Evolutionary conservation across 2,888 invertebrate species (phyloP).

Genomic region (Drosophila setosimentum): DNA sequence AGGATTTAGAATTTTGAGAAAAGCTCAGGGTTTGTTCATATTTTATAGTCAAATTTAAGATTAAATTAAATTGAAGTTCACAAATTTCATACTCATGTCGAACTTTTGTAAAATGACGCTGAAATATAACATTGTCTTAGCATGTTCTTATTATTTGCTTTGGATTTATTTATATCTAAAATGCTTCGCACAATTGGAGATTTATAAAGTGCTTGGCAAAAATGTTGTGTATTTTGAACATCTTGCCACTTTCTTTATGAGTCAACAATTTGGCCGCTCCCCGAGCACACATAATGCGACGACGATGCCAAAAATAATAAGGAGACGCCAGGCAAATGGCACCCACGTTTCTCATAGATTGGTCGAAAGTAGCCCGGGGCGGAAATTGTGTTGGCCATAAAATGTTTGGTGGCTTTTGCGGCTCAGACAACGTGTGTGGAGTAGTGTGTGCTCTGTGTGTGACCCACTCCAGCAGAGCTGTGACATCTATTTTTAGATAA

Average conservation of each 20-base stretch:
- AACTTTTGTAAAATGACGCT: not conserved
- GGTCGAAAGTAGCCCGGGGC: constrained; percentile 40
- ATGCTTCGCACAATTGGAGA: not conserved
- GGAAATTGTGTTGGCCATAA: constrained; percentile 65
- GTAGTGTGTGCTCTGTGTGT: not conserved
- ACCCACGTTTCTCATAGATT: constrained; percentile 51
- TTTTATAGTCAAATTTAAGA: too few species aligned
- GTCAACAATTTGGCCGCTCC: constrained; percentile 27
- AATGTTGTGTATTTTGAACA: constrained; percentile 30
- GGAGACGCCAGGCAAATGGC: constrained; percentile 47
- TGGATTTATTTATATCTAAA: not conserved
- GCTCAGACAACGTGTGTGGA: constrained; percentile 17
- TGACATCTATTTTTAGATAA: constrained; percentile 56
- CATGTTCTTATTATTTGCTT: not conserved
- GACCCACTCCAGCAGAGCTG: constrained; percentile 2
- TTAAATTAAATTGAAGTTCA: too few species aligned
- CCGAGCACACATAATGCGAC: constrained; percentile 19
- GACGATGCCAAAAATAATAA: constrained; percentile 6
- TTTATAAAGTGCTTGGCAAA: constrained; percentile 7
- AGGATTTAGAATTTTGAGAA: too few species aligned
- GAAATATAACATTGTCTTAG: not conserved
- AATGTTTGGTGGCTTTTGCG: constrained; percentile 49
- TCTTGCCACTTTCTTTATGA: constrained; percentile 43
- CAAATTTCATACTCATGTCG: too few species aligned
- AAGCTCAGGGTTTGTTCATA: too few species aligned